Conservation (phyloP, 1,140 invertebrate genomes). For the Hyposmocoma kahamanoa region DNA sequence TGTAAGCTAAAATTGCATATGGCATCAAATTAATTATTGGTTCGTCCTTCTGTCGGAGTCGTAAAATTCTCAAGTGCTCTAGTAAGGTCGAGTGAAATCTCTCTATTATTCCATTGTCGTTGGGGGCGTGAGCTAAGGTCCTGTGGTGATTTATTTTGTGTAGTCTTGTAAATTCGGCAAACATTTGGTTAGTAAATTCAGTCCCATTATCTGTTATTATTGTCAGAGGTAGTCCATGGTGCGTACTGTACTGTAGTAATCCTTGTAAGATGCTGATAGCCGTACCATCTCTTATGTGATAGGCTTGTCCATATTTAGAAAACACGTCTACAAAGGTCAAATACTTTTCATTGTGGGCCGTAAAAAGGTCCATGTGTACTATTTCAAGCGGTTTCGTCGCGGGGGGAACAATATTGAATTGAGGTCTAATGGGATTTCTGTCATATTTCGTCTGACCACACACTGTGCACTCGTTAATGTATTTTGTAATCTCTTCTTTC, state of each 20-base stretch:
- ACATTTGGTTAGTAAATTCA: constrained; percentile 2
- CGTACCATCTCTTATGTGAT: not conserved
- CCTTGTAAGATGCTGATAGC: not conserved
- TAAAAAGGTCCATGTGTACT: constrained; percentile 1
- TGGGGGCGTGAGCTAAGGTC: not conserved
- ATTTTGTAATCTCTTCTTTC: not conserved
- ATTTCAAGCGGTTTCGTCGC: constrained; percentile 5
- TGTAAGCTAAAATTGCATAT: too few relatives aligned
- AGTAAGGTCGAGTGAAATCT: constrained; percentile 6
- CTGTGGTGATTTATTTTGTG: not conserved
- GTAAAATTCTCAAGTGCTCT: constrained; percentile 6
- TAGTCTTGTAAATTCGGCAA: not conserved
- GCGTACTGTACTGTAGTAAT: not conserved
- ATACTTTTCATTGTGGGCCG: not conserved
- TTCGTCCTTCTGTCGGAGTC: not conserved
- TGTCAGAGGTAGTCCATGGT: not conserved
- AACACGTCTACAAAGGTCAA: constrained; percentile 1
- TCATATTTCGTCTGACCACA: constrained; percentile 3
- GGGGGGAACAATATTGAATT: not conserved
- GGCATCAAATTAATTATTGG: not conserved
- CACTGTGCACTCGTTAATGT: constrained; percentile 2
- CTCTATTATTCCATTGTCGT: constrained; percentile 1
- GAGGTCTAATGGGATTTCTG: not conserved
- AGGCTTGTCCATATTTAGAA: constrained; percentile 5
- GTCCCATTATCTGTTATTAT: not conserved